Percentiles rank a stretch among this genome's conserved stretches.
These are phyloP conservation scores for Eledone cirrhosa DNA, from an alignment of 2,888 invertebrate genomes.

Conservation along the genomic window DNA sequence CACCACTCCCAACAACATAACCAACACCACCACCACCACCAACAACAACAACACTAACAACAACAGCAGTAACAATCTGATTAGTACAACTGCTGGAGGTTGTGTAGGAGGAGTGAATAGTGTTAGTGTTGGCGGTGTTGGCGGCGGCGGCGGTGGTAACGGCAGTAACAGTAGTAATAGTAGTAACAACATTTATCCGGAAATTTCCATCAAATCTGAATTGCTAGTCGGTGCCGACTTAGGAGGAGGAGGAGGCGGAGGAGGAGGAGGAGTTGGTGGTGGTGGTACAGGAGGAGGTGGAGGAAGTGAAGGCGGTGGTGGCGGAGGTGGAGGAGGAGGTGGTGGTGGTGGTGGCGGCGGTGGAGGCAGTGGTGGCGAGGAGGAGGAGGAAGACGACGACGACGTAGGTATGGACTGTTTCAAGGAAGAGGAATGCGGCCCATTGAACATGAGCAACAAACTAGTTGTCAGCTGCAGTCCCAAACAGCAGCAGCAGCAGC, in stretches of 20 bases:
- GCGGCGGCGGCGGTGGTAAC: too few species aligned
- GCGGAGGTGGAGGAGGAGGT: background rate
- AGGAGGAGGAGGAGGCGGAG: background rate
- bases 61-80: too few species aligned
- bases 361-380: background rate
- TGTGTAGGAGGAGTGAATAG: too few species aligned
- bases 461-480: background rate
- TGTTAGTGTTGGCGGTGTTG: too few species aligned
- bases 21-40: too few species aligned
- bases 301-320: background rate
- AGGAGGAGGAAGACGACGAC: constrained; percentile 20
- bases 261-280: background rate
- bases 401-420: constrained; percentile 22
- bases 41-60: too few species aligned
- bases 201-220: too few species aligned
- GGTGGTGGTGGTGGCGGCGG: background rate
- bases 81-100: too few species aligned
- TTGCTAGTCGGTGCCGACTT: too few species aligned
- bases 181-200: too few species aligned
- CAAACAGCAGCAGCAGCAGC: constrained; percentile 13
- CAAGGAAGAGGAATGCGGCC: constrained; percentile 23
- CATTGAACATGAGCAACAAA: constrained; percentile 24
- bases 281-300: background rate
- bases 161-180: too few species aligned
- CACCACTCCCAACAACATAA: too few species aligned